Base-by-base conservation (phyloP, 2,797 vertebrate genomes). In the Pangasius mekongensis region DNA sequence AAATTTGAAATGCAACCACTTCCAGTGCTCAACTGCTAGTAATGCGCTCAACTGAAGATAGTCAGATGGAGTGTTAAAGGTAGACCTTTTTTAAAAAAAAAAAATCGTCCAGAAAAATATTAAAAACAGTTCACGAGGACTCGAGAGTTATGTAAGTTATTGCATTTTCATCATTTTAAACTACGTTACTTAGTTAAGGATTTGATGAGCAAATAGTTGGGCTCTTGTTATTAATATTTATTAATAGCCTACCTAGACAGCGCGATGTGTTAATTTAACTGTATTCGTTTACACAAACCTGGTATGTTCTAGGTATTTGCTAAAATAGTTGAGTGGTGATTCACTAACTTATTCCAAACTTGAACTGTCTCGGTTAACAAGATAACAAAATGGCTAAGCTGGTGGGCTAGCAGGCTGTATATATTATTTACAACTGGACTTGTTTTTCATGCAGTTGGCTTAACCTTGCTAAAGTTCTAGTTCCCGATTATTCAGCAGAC, bases 1-100 rank as follows among this genome's bases (percentile, higher is more conserved):
- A 94, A 94, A 95, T 96, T 97, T 96, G 95, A 96, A 97, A 92
- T 89, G 88, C 86, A 94, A 94, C 91, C 54, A 10, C 11, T 78
- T 47, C 49, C 27, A 16, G n/a, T 6, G 58, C 54, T 83, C 74
- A 52, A 20, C 10, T 43, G 64, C 66, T 83, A 71, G 77, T 60
- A 71, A 86, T 71, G 49, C 7, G 52, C 10, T 81, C 52, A 67
- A 20, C 47, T 16, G 71, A 66, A 67, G 16, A 67, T 43, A 49
- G 1, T 33, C 24, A 24, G 22, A 88, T 52, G 58, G 71, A 69
- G 11, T 22, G 33, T 16, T 84, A 20, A 56, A 9, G 69, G 30
- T 43, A 56, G 20, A 9, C 27, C 11, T 8, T 30, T 85, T 71
- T 73, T 2, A 3, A 10, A 18, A 22, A 11, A 7, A 6, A 9